Evolutionary conservation across 1,140 invertebrate species (phyloP).

Genomic region (Chlorops oryzae): DNA sequence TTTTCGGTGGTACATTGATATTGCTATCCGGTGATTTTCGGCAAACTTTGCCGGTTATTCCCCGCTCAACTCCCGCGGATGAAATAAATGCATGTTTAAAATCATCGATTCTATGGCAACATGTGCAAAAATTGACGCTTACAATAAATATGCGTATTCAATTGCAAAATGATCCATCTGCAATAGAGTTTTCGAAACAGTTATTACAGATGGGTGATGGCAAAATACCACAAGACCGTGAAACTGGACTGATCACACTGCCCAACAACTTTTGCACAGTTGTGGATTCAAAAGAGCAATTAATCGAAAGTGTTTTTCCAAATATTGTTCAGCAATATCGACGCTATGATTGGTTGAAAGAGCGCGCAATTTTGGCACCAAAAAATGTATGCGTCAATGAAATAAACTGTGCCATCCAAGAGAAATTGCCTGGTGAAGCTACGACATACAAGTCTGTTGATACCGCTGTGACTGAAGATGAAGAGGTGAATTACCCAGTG

Average conservation of each 20-base stretch:
- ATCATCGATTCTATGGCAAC: conserved; percentile 14
- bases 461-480: conserved; percentile 33
- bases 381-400: conserved; percentile 40
- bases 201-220: conserved; percentile 33
- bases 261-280: conserved; percentile 31
- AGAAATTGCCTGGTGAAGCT: conserved; percentile 26
- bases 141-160: conserved; percentile 9
- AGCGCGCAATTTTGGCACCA: conserved; percentile 36
- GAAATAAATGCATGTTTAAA: conserved; percentile 29
- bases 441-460: conserved; percentile 44
- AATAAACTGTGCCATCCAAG: conserved; percentile 36
- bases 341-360: conserved; percentile 36
- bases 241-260: conserved; percentile 43
- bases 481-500: conserved; percentile 43
- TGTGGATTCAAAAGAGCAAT: conserved; percentile 29
- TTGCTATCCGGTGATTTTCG: too few species aligned
- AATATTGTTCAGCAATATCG: conserved; percentile 42
- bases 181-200: too few species aligned
- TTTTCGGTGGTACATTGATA: too few species aligned
- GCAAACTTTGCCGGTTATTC: too few species aligned
- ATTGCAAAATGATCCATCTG: conserved; percentile 5
- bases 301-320: conserved; percentile 44
- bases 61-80: too few species aligned
- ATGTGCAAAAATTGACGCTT: too few species aligned
- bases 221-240: conserved; percentile 27